Conservation (phyloP, 2,113 vertebrate species). For the Sceloporus tristichus region DNA sequence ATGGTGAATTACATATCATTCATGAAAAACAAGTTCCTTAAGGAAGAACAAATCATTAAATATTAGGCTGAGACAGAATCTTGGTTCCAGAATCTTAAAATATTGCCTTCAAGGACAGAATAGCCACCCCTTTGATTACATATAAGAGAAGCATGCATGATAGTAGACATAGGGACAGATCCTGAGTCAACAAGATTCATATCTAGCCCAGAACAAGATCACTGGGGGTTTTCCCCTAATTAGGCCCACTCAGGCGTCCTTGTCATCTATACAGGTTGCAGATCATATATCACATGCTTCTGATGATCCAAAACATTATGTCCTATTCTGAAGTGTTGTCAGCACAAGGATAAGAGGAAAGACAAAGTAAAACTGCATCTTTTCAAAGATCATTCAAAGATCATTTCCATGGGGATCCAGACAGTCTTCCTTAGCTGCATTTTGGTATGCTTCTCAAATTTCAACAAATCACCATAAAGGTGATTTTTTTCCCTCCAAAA, state of each 20-base stretch:
- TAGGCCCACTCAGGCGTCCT: background rate
- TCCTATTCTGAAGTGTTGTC: background rate
- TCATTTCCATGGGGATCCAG: background rate
- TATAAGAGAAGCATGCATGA: background rate
- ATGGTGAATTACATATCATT: conserved; percentile 26
- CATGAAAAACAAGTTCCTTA: background rate
- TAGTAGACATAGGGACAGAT: background rate
- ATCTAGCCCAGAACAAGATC: background rate
- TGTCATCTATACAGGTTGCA: background rate
- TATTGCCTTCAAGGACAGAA: background rate
- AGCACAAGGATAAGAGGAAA: background rate
- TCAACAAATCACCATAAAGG: background rate
- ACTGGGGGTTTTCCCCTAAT: background rate
- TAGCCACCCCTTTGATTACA: background rate
- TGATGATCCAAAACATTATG: background rate
- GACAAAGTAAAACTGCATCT: background rate
- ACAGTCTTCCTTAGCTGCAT: background rate
- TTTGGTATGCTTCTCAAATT: background rate
- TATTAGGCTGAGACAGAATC: conserved; percentile 2
- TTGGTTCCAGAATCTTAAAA: conserved; percentile 29
- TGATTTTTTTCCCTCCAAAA: too few relatives aligned
- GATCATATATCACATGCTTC: background rate
- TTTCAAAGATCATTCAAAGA: background rate
- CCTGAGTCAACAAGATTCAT: background rate
- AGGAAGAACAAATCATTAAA: background rate